Base-by-base conservation (phyloP, 2,113 vertebrate species). In the Prochilodus magdalenae region DNA sequence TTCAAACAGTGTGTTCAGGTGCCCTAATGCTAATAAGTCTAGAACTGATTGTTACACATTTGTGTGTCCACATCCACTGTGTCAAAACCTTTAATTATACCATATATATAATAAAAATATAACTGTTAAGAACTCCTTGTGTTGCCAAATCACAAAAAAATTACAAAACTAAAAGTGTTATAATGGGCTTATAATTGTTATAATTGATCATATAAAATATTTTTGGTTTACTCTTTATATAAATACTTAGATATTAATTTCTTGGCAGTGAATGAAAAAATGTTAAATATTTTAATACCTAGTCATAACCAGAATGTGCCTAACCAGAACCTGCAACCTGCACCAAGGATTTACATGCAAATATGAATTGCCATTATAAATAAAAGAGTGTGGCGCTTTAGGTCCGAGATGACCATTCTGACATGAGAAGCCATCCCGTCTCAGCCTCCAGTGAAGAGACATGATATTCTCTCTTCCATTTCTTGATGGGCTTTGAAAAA, bases 401-500 rank as follows among this genome's bases (percentile, higher is more conserved):
- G 69, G 72, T 75, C 40, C 69, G n/a, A 80, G 62, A 79, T 86
- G 84, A 78, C 77, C 80, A 80, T 83, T 85, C 75, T 80, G 72
- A 76, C 36, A 16, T 69, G 40, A 80, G 76, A 77, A 83, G 27
- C 75, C 81, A 73, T 79, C 80, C 70, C 30, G 55, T 74, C 44
- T 65, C 44, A 57, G 74, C 47, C 69, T 86, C 51, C 74, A 59
- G 83, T 36, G 55, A 72, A 36, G 60, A 60, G 80, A 67, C 36
- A 40, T 49, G 77, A 74, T 51, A 74, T 57, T 78, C 40, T 14
- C 71, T 47, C 49, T 65, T 72, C 49, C 53, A 29, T 77, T 36
- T 66, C 67, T 75, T 84, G 66, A 80, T 79, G 70, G 73, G 81
- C 77, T 80, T 67, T 77, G 84, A 83, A 53, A 85, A 85, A 83